Evolutionary conservation across 2,888 invertebrate species (phyloP).

Genomic region (Dryobota labecula): DNA sequence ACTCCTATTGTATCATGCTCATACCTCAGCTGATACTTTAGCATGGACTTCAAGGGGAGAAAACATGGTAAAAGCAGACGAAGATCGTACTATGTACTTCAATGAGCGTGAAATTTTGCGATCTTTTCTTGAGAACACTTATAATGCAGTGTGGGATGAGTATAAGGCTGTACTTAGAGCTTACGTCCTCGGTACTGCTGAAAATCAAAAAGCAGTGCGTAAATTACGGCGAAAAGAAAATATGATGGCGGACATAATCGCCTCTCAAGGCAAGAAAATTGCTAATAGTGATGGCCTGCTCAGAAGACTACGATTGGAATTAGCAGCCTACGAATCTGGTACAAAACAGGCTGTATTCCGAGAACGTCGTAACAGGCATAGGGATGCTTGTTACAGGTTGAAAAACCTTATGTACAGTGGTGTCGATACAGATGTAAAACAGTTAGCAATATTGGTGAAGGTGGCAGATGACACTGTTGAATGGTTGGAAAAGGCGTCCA

Average conservation of each 20-base stretch:
- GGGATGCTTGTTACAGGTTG: constrained; percentile 79
- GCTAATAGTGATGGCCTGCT: constrained; percentile 82
- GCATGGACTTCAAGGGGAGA: constrained; percentile 85
- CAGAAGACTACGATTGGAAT: constrained; percentile 79
- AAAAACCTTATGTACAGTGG: constrained; percentile 78
- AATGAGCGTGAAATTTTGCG: constrained; percentile 81
- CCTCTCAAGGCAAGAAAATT: constrained; percentile 84
- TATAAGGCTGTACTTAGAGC: constrained; percentile 83
- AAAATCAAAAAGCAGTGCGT: constrained; percentile 84
- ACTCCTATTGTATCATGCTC: constrained; percentile 80
- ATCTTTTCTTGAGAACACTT: constrained; percentile 82
- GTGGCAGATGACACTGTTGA: constrained; percentile 82
- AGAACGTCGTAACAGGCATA: constrained; percentile 82
- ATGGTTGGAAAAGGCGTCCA: constrained; percentile 80
- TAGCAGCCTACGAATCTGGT: constrained; percentile 85
- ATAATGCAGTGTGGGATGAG: constrained; percentile 82
- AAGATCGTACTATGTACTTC: constrained; percentile 79
- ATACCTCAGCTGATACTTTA: constrained; percentile 78
- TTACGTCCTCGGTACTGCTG: constrained; percentile 82
- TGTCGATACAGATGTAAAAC: constrained; percentile 75
- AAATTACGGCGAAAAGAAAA: constrained; percentile 84
- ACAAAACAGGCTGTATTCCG: constrained; percentile 85
- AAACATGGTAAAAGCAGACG: constrained; percentile 85
- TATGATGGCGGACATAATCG: constrained; percentile 86
- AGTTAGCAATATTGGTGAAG: constrained; percentile 78